A percentile compares a stretch with the other conserved stretches of the same genome.
phyloP scores from a whole-genome alignment of 2,797 vertebrate genomes.

The Cyprinella venusta region DNA sequence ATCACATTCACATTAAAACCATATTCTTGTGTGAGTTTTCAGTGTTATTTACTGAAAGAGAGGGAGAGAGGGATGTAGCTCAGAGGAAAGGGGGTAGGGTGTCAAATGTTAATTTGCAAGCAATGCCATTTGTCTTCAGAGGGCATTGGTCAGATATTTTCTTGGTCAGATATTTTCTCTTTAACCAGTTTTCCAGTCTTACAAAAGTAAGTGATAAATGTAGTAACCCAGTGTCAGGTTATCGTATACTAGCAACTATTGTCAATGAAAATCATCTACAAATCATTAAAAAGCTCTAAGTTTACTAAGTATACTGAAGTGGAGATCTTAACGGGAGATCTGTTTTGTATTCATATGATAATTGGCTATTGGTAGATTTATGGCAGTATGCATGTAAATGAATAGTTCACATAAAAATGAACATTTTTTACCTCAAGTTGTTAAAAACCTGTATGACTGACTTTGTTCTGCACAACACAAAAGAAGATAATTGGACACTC shows the following conservation, averaged over 20 bases:
- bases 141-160: too few relatives aligned
- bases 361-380: background rate
- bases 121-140: too few relatives aligned
- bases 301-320: too few relatives aligned
- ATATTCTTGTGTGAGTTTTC: too few relatives aligned
- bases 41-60: too few relatives aligned
- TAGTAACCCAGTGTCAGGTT: background rate
- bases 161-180: too few relatives aligned
- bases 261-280: background rate
- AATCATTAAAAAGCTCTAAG: background rate
- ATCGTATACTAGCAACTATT: background rate
- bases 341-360: background rate
- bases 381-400: background rate
- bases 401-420: background rate
- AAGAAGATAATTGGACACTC: background rate
- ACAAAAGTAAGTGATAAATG: background rate
- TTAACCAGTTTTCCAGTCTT: too few relatives aligned
- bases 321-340: background rate
- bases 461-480: background rate
- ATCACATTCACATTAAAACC: too few relatives aligned
- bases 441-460: background rate
- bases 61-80: too few relatives aligned
- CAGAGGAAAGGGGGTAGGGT: too few relatives aligned
- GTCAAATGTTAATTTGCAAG: too few relatives aligned
- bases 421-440: background rate